A percentile compares a stretch with the other conserved stretches of the same genome.
phyloP scores from a whole-genome alignment of 2,113 vertebrate species.

The Emydocephalus ijimae region DNA sequence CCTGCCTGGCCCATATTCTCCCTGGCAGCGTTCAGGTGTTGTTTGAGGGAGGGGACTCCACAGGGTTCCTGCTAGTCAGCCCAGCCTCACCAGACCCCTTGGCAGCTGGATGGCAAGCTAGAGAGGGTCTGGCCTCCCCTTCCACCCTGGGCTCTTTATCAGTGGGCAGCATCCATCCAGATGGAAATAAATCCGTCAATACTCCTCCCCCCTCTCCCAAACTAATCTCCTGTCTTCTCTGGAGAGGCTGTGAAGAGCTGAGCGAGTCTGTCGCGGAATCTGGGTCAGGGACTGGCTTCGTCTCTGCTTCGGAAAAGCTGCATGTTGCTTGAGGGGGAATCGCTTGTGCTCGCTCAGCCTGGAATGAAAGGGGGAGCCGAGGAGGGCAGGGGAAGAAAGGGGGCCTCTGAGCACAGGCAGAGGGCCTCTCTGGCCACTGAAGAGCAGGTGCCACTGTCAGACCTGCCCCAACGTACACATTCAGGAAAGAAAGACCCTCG shows the following conservation, averaged over 20 bases:
- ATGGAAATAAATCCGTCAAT: conserved; percentile 1
- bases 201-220: neutral
- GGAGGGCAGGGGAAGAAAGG: too few relatives aligned
- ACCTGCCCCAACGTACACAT: too few relatives aligned
- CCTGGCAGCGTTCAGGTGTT: neutral
- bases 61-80: neutral
- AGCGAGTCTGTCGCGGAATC: neutral
- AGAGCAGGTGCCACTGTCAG: too few relatives aligned
- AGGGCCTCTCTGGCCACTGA: neutral
- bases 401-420: neutral
- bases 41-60: neutral
- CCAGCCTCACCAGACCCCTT: neutral
- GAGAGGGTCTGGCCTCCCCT: neutral
- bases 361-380: neutral
- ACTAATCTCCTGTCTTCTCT: conserved; percentile 7
- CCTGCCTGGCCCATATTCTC: neutral
- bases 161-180: neutral
- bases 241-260: neutral
- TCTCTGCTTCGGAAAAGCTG: neutral
- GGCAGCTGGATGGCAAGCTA: neutral
- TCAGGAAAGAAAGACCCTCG: too few relatives aligned
- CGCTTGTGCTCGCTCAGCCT: neutral
- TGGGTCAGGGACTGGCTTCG: conserved; percentile 4
- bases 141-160: neutral
- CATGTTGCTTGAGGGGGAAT: neutral